Conservation (phyloP, 2,113 vertebrate species). For the Pelmatolapia mariae region DNA sequence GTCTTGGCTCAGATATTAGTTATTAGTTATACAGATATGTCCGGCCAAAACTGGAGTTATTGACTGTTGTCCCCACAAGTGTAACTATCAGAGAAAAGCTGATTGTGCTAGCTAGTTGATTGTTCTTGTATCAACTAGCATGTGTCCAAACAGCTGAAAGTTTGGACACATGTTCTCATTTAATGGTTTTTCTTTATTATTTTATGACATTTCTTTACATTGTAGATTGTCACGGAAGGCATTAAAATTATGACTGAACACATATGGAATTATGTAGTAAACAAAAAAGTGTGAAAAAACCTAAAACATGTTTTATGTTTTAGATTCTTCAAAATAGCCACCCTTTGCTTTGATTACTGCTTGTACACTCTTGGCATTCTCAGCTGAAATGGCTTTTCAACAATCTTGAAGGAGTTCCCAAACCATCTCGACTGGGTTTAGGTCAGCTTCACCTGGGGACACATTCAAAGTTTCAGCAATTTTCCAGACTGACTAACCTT, state of each 20-base stretch:
- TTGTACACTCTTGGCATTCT: background rate
- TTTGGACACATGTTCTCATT: background rate
- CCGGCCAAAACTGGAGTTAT: background rate
- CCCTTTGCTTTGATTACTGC: background rate
- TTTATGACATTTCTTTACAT: background rate
- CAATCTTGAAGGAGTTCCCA: background rate
- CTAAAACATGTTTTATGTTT: background rate
- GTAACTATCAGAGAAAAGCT: background rate
- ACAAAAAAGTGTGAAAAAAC: background rate
- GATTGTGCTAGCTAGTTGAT: background rate
- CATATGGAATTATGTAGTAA: background rate
- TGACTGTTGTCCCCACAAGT: background rate
- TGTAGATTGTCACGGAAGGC: background rate
- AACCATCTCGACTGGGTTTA: background rate
- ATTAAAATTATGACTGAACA: background rate
- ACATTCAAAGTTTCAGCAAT: background rate
- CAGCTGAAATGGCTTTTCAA: background rate
- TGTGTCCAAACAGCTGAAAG: background rate
- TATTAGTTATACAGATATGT: background rate
- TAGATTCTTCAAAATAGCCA: background rate
- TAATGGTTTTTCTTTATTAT: background rate
- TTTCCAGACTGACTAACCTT: background rate
- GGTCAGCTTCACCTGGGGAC: background rate
- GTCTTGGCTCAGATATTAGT: background rate
- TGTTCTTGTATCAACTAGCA: background rate